phyloP scores from a whole-genome alignment of 2,113 vertebrate genomes.

The Suncus etruscus region DNA sequence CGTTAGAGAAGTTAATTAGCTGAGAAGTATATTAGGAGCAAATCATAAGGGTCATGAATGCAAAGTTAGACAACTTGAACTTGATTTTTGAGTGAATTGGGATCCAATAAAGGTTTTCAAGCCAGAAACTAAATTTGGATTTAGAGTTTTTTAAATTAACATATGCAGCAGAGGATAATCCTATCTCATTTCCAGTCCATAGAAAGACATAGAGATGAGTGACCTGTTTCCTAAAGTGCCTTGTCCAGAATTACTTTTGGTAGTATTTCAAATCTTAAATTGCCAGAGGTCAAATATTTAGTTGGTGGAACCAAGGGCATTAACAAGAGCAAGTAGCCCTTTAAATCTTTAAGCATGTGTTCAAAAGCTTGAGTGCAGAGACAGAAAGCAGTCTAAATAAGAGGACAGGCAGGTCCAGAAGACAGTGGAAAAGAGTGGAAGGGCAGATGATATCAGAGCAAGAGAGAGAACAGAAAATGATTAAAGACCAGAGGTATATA shows the following conservation, averaged over 20 bases:
- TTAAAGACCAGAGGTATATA: neutral
- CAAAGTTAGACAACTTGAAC: neutral
- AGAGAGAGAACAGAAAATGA: conserved; percentile 13
- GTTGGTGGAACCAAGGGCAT: neutral
- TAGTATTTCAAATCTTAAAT: neutral
- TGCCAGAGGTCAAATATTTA: neutral
- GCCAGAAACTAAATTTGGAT: neutral
- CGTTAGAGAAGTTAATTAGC: neutral
- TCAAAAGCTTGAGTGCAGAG: neutral
- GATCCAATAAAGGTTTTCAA: neutral
- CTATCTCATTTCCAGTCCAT: neutral
- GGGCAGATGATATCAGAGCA: neutral
- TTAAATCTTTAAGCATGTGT: neutral
- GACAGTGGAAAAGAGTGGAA: neutral
- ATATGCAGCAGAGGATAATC: conserved; percentile 16
- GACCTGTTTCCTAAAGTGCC: neutral
- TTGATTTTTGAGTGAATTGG: neutral
- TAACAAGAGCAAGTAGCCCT: neutral
- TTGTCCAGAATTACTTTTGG: neutral
- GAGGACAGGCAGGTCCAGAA: neutral
- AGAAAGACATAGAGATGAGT: neutral
- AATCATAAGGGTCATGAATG: conserved; percentile 25
- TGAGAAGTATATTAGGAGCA: neutral
- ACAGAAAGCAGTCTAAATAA: neutral
- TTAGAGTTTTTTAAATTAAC: conserved; percentile 33